These are phyloP conservation scores for Exephanes ischioxanthus DNA, from an alignment of 2,888 invertebrate genomes.

Conservation along the genomic window DNA sequence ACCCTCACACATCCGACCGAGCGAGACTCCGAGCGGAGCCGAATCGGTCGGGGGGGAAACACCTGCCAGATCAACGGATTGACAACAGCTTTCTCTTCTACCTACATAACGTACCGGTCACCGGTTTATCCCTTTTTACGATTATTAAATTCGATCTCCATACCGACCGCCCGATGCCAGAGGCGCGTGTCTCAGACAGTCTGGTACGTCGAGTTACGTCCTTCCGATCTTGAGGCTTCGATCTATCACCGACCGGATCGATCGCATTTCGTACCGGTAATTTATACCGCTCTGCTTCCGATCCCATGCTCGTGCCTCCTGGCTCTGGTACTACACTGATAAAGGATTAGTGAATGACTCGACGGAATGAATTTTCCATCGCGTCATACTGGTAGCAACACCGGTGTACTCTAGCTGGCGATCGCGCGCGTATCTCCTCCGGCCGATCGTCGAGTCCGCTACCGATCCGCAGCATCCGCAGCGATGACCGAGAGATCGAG, in stretches of 20 bases:
- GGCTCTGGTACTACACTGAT: conserved; percentile 10
- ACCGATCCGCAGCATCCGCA: conserved; percentile 44
- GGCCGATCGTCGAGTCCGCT: conserved; percentile 47
- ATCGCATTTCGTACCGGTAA: conserved; percentile 27
- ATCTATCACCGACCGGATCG: conserved; percentile 5
- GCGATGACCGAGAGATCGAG: conserved; percentile 54
- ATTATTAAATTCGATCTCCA: not conserved
- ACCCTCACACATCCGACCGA: not conserved
- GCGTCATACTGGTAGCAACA: conserved; percentile 35
- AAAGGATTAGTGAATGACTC: conserved; percentile 53
- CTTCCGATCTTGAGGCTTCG: not conserved
- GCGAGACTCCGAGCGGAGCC: not conserved
- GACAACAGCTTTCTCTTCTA: conserved; percentile 54
- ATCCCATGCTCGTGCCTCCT: conserved; percentile 1
- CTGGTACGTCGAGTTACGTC: not conserved
- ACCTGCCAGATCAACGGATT: conserved; percentile 30
- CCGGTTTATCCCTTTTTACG: conserved; percentile 10
- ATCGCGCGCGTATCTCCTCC: conserved; percentile 34
- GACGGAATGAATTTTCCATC: conserved; percentile 52
- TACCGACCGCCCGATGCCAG: not conserved
- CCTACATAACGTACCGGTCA: not conserved
- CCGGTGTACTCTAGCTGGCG: not conserved
- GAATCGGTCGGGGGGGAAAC: not conserved
- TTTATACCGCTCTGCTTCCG: conserved; percentile 15
- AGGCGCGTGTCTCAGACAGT: not conserved